phyloP scores from a whole-genome alignment of 2,113 vertebrate genomes.

The Desmodus rotundus region DNA sequence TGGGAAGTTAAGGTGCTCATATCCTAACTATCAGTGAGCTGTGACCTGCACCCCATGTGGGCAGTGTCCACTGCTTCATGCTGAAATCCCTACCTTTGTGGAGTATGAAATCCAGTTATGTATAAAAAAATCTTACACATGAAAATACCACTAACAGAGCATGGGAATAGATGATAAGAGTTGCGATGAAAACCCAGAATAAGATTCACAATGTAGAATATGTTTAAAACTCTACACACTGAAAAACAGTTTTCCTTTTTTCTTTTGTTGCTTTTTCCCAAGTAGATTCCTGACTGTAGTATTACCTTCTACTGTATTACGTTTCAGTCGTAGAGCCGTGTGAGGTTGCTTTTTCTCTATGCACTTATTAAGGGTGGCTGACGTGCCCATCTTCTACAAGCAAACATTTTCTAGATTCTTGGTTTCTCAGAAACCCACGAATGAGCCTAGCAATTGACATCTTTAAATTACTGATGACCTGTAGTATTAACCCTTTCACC shows the following conservation, averaged over 20 bases:
- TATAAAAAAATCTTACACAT: not conserved
- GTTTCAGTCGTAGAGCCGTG: not conserved
- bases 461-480: conserved; percentile 45
- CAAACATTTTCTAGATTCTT: conserved; percentile 52
- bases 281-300: not conserved
- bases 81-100: not conserved
- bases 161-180: not conserved
- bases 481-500: conserved; percentile 54
- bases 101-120: not conserved
- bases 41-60: fast-evolving
- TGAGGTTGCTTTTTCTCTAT: not conserved
- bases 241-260: not conserved
- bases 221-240: not conserved
- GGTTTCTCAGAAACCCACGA: conserved; percentile 43
- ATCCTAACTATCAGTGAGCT: not conserved
- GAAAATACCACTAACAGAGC: not conserved
- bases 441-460: conserved; percentile 51
- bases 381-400: not conserved
- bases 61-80: not conserved
- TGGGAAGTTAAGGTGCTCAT: fast-evolving
- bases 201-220: not conserved
- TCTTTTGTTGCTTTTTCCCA: not conserved
- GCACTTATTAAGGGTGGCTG: not conserved
- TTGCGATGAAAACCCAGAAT: not conserved
- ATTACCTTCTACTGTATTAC: not conserved